Conservation (phyloP, 2,113 vertebrate genomes). For the Pogona vitticeps region DNA sequence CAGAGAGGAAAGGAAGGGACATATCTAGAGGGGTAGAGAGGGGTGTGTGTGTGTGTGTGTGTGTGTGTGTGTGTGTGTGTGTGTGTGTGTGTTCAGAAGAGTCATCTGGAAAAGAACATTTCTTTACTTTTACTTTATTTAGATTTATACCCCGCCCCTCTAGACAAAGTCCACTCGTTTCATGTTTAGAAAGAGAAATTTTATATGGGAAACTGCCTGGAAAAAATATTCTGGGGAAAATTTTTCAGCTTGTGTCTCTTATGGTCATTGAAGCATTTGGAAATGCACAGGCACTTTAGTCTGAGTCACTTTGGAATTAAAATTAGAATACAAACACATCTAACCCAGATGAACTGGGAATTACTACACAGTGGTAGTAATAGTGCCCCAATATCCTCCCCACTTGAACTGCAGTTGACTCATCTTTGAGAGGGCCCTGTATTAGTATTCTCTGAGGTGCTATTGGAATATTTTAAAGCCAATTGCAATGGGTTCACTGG, state of each 20-base stretch:
- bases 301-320: not conserved
- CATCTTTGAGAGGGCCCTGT: constrained; percentile 36
- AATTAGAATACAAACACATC: not conserved
- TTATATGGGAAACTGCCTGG: not conserved
- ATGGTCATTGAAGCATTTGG: not conserved
- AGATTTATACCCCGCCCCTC: too few relatives aligned
- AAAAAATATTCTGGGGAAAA: not conserved
- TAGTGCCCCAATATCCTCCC: constrained; percentile 1
- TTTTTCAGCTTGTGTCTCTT: not conserved
- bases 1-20: too few relatives aligned
- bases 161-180: too few relatives aligned
- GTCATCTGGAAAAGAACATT: too few relatives aligned
- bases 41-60: too few relatives aligned
- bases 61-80: too few relatives aligned
- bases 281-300: not conserved
- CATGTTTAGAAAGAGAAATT: not conserved
- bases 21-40: too few relatives aligned
- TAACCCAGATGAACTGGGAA: not conserved
- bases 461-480: constrained; percentile 2
- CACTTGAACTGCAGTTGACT: constrained; percentile 26
- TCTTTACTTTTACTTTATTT: too few relatives aligned
- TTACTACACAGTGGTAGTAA: not conserved
- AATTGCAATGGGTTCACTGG: constrained; percentile 36
- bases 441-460: constrained; percentile 41
- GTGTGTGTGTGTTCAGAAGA: too few relatives aligned